Evolutionary conservation across 2,113 vertebrate genomes (phyloP).

Genomic region (Aphelocoma coerulescens): DNA sequence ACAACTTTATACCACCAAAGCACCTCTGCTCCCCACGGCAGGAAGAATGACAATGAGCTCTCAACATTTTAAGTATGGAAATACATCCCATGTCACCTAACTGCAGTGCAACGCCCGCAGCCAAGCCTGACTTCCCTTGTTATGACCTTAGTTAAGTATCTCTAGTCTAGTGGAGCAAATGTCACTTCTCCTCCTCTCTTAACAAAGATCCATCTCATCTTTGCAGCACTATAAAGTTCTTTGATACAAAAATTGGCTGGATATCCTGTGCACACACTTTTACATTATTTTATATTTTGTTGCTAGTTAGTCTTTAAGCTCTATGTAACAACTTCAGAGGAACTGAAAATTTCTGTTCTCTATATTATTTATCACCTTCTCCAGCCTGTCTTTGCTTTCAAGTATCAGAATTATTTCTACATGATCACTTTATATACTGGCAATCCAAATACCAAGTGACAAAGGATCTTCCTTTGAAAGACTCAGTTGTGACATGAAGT

Average conservation of each 20-base stretch:
- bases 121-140: neutral
- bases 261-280: too few species aligned
- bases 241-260: rapidly evolving
- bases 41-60: neutral
- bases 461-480: neutral
- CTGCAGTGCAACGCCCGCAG: rapidly evolving
- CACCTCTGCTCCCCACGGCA: neutral
- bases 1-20: rapidly evolving
- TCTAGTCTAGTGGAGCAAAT: neutral
- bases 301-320: neutral
- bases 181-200: neutral
- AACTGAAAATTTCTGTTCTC: neutral
- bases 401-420: neutral
- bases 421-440: neutral
- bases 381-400: neutral
- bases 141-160: neutral
- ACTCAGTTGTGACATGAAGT: neutral
- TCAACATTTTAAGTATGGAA: neutral
- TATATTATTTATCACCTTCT: neutral
- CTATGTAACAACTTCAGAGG: neutral
- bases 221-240: neutral
- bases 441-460: neutral
- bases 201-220: neutral
- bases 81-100: rapidly evolving
- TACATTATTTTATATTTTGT: neutral